Evolutionary conservation across 2,797 vertebrate species (phyloP).

Genomic region (Scolopax rusticola): DNA sequence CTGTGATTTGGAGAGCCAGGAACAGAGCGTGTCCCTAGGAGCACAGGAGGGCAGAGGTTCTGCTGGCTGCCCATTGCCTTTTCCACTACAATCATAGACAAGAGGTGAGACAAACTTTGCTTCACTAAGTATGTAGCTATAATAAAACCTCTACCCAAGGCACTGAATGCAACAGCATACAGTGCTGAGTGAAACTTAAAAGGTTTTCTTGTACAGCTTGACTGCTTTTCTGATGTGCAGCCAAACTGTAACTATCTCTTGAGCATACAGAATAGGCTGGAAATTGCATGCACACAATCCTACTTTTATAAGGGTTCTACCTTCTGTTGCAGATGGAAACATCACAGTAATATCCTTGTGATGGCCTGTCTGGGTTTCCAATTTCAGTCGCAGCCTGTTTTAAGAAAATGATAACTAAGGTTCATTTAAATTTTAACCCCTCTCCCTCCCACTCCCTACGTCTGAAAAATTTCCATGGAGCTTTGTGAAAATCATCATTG

Average conservation of each 20-base stretch:
- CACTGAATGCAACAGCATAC: neutral
- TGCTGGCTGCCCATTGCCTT: neutral
- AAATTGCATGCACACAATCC: neutral
- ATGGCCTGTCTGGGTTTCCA: neutral
- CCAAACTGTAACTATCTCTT: neutral
- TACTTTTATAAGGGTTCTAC: neutral
- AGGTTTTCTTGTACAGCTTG: neutral
- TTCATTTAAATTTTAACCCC: neutral
- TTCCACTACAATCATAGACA: neutral
- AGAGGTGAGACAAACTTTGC: neutral
- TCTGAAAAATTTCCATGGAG: neutral
- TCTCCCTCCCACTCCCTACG: neutral
- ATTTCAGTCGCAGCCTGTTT: neutral
- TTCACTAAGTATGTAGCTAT: neutral
- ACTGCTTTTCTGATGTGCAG: neutral
- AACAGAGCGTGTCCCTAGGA: neutral
- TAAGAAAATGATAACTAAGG: slow-evolving; percentile 8
- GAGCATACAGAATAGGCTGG: neutral
- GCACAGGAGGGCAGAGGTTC: neutral
- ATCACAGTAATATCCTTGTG: neutral
- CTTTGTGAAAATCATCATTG: neutral
- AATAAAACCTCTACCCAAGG: neutral
- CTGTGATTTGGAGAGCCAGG: neutral
- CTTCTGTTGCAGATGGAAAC: neutral
- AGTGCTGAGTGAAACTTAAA: neutral